These are phyloP conservation scores for Cariama cristata DNA, from an alignment of 2,113 vertebrate genomes.

Conservation along the genomic window DNA sequence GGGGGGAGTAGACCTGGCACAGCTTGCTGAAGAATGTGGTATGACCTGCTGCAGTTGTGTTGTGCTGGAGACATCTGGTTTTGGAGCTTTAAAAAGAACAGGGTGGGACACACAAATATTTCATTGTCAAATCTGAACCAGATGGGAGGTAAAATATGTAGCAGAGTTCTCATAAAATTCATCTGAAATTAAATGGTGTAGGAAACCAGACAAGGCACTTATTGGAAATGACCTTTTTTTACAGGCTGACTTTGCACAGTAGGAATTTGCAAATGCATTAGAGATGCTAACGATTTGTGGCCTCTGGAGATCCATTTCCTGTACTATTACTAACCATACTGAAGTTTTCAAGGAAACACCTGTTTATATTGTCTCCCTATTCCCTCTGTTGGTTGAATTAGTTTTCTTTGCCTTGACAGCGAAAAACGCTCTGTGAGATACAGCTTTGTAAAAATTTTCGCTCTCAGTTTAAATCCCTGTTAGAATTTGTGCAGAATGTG, in stretches of 20 bases:
- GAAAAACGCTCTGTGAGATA: not conserved
- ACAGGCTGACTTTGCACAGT: conserved; percentile 72
- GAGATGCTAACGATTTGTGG: conserved; percentile 67
- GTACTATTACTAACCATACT: conserved; percentile 29
- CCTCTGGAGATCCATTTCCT: conserved; percentile 71
- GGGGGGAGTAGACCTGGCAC: conserved; percentile 13
- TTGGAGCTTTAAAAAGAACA: conserved; percentile 65
- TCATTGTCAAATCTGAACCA: conserved; percentile 86
- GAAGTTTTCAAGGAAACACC: conserved; percentile 70
- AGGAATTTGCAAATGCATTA: conserved; percentile 73
- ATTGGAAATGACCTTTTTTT: conserved; percentile 69
- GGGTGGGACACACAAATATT: conserved; percentile 80
- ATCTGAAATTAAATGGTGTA: conserved; percentile 75
- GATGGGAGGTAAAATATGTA: conserved; percentile 85
- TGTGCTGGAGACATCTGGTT: conserved; percentile 83
- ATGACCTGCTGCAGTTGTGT: conserved; percentile 56
- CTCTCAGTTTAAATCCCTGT: not conserved
- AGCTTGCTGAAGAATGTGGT: conserved; percentile 56
- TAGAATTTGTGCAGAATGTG: not conserved
- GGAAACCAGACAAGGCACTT: conserved; percentile 74
- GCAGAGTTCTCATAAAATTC: conserved; percentile 82
- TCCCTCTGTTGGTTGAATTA: conserved; percentile 16
- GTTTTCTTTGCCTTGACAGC: conserved; percentile 23
- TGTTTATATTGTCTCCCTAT: conserved; percentile 57
- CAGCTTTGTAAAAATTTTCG: not conserved